These are phyloP conservation scores for Camelus dromedarius DNA, from an alignment of 2,113 vertebrate genomes.

Conservation along the genomic window DNA sequence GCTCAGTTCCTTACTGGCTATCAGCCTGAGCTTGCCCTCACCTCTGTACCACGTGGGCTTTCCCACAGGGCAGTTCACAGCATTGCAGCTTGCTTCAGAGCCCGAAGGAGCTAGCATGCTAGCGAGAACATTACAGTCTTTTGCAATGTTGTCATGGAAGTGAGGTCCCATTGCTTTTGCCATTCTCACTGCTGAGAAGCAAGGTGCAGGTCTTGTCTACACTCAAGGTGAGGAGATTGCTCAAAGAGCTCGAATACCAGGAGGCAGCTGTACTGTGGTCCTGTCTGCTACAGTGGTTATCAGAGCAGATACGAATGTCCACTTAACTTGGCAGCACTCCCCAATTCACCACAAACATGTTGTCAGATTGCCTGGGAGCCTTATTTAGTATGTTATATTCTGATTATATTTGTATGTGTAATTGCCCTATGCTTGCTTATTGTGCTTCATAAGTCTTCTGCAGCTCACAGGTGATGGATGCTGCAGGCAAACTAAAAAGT, in stretches of 20 bases:
- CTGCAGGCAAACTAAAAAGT: neutral
- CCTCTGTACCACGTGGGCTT: neutral
- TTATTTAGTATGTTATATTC: neutral
- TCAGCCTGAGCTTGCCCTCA: neutral
- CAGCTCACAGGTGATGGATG: neutral
- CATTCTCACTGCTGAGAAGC: neutral
- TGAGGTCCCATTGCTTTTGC: neutral
- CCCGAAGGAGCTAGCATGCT: neutral
- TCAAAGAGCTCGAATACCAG: neutral
- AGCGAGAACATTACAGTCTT: neutral
- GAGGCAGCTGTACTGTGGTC: neutral
- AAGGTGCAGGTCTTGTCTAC: neutral
- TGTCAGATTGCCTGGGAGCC: neutral
- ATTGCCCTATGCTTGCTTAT: neutral
- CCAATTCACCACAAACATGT: neutral
- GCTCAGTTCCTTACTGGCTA: neutral
- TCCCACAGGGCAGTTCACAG: neutral
- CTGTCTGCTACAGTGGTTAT: neutral
- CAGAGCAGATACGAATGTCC: neutral
- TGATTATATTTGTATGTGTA: neutral
- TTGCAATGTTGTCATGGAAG: neutral
- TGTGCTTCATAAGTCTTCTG: neutral
- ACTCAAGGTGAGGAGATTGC: neutral
- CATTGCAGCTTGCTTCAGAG: neutral
- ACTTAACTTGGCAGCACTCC: neutral